Evolutionary conservation across 2,888 invertebrate species (phyloP), one percentile per base, ranked within the genome.

Genomic region (Lasius fuliginosus): DNA sequence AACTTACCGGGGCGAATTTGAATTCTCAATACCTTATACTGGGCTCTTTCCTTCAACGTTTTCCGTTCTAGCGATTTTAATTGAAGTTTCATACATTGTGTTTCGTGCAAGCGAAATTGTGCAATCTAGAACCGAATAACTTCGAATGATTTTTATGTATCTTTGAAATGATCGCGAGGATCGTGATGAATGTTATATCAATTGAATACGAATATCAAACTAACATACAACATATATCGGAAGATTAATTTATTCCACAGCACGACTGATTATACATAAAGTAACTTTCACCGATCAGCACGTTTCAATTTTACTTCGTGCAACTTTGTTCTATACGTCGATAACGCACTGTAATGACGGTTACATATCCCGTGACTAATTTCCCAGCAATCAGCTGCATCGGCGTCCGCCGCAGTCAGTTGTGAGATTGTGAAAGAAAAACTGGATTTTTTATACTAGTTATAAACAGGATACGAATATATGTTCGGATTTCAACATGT

Each of bases 281-380:
- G 79, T 68, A n/a, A 81, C 79, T 81, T 81, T 81, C 79, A 81
- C 73, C 79, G 79, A 79, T 79, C 79, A 42, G 71, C 79, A 58
- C 79, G 46, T 79, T 71, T 71, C 79, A 62, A 81, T 73, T 62
- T 81, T 60, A 60, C 36, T 79, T 23, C 36, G 56, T 33, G 33
- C 69, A 69, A 53, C 53, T 69, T 53, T n/a, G 33, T 46, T 73
- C 46, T n/a, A 27, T 36, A 60, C 79, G 27, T 73, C 79, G 79
- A 81, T 81, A 73, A 81, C 79, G 60, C 73, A 23, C 36, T 12
- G 46, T 81, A 81, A 81, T 73, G 73, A 46, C 62, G 46, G 60
- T 79, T 79, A 79, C 60, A 71, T 79, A 36, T 73, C 46, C 79
- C 79, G 79, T 81, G 60, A 81, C 73, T 81, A 81, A 81, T 73